Evolutionary conservation across 2,888 invertebrate species (phyloP).

Genomic region (Leptarthrus brevirostris): DNA sequence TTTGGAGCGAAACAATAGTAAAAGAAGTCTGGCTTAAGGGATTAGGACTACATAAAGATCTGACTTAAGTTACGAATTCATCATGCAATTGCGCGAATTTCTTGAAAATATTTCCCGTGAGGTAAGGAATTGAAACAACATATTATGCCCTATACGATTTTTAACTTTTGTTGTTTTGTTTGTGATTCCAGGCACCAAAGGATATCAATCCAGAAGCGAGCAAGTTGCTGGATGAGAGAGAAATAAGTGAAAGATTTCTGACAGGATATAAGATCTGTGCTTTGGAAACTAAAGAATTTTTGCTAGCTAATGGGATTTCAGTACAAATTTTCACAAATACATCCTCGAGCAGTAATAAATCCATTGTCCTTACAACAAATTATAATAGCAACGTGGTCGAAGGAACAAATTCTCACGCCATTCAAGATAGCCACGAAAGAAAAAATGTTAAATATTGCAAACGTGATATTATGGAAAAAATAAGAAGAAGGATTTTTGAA

Average conservation of each 20-base stretch:
- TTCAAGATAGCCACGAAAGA: not conserved
- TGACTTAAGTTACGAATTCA: too few relatives aligned
- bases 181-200: too few relatives aligned
- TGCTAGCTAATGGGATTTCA: constrained; percentile 19
- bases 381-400: too few relatives aligned
- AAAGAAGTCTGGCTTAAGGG: not conserved
- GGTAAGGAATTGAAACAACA: too few relatives aligned
- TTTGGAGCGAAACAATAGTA: not conserved
- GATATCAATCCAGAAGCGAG: too few relatives aligned
- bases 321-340: not conserved
- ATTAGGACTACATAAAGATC: not conserved
- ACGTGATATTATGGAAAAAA: constrained; percentile 29
- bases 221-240: not conserved
- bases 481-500: constrained; percentile 24
- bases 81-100: not conserved
- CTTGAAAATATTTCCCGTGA: not conserved
- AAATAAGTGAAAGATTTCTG: constrained; percentile 12
- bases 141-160: too few relatives aligned
- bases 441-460: not conserved
- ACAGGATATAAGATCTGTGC: constrained; percentile 28
- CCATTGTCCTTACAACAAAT: too few relatives aligned
- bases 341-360: too few relatives aligned
- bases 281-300: constrained; percentile 16
- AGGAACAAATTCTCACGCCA: too few relatives aligned
- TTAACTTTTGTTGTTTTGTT: too few relatives aligned